Evolutionary conservation across 2,888 invertebrate genomes (phyloP), one percentile per base, ranked within the genome.

Genomic region (Dorcus parallelipipedus): DNA sequence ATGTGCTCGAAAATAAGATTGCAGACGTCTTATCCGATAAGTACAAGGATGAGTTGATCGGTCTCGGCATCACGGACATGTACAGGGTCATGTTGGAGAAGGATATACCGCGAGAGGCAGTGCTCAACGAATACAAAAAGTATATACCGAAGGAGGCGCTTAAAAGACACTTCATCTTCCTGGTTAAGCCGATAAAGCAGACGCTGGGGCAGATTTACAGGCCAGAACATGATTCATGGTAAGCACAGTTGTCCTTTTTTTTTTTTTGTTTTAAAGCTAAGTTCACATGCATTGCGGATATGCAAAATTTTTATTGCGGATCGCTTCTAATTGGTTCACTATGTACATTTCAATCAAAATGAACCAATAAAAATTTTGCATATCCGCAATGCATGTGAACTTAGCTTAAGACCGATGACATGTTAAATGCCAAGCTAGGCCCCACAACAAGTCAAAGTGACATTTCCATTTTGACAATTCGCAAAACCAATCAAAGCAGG

Each of bases 41-140:
- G 58, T 86, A 88, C 69, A 89, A 89, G 72, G 83, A 87, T 59
- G 89, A 92, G 76, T 82, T 93, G 2, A 80, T 94, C 54, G 95
- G 95, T 0, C 80, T 95, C 52, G 92, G 92, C 8, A 92, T 93
- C 55, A 86, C 90, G 52, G 94, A 95, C 76, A 94, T 95, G 92
- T 90, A 86, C 60, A 85, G 93, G 65, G 89, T 90, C 41, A 88
- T 90, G 79, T 75, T 90, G n/a, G 93, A 93, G 73, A 86, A 88
- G 67, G 84, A 86, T 54, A 77, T 87, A 60, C 78, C 85, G 0
- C 79, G 84, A 52, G 88, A 88, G 62, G 83, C 83, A 57, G 86
- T 94, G 3, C 86, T 89, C 69, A 86, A 84, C 64, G 89, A 91
- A 67, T 93, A 91, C 70, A 90, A 90, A 71, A 89, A 89, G 66